Percentiles rank a stretch among this genome's conserved stretches.
Conservation (phyloP, 2,888 invertebrate genomes). For the Phania funesta region DNA sequence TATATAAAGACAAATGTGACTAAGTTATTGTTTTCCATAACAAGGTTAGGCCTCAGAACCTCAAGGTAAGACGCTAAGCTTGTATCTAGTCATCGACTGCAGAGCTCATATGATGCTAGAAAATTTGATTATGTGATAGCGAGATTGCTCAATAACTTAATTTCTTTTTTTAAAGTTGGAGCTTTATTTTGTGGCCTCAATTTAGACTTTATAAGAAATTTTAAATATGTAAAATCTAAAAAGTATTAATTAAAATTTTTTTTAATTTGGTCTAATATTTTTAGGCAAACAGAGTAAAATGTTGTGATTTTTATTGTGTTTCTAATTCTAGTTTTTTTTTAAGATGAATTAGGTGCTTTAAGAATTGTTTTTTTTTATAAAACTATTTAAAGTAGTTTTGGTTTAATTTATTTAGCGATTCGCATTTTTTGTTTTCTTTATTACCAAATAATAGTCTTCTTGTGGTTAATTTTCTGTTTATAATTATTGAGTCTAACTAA, state of each 20-base stretch:
- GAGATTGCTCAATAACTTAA: too few relatives aligned
- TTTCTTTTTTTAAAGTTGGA: too few relatives aligned
- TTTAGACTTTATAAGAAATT: neutral
- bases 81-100: too few relatives aligned
- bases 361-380: neutral
- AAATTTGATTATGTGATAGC: too few relatives aligned
- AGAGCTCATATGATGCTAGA: too few relatives aligned
- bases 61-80: too few relatives aligned
- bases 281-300: conserved; percentile 57
- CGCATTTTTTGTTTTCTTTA: neutral
- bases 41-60: too few relatives aligned
- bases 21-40: too few relatives aligned
- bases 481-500: conserved; percentile 60
- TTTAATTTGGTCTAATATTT: conserved; percentile 55
- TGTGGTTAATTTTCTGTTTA: conserved; percentile 30
- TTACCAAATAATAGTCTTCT: conserved; percentile 60
- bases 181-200: neutral
- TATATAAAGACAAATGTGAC: too few relatives aligned
- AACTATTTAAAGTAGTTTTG: neutral
- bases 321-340: neutral
- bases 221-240: neutral
- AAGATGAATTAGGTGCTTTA: conserved; percentile 18
- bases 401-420: conserved; percentile 1
- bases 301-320: conserved; percentile 1
- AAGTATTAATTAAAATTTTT: neutral